Evolutionary conservation across 1,140 invertebrate genomes (phyloP), one percentile per base, ranked within the genome.

Genomic region (Drusus annulatus): DNA sequence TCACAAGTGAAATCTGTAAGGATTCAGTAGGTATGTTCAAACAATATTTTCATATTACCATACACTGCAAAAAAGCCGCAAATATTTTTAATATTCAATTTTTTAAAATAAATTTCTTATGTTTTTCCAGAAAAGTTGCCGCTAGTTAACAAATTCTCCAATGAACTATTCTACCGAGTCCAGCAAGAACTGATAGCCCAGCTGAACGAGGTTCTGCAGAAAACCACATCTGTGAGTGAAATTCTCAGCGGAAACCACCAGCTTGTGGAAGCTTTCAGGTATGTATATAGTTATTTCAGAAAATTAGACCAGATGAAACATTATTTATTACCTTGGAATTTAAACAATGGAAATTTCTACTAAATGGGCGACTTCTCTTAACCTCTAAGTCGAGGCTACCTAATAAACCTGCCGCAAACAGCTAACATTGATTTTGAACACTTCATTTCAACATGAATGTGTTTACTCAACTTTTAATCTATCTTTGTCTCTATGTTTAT

Each of bases 261-360:
- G n/a, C 75, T 83, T 17, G 81, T 83, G 16, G 82, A 83, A 80
- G 68, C 76, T 19, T 83, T 81, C 73, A 81, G 80, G 82, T 83
- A 71, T 1, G 25, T 19, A 17, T 2, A 3, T 62, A 62, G 6
- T 28, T 28, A 28, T 28, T 28, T 28, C 6, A 28, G 2, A 28
- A 28, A 28, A 28, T 28, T 28, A 3, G 28, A 28, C 2, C 2
- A 28, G 28, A 28, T n/a, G 6, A 6, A 28, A 6, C 28, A 6
- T 28, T 28, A 28, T 28, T 28, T 28, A 28, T 6, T 28, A 6
- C 28, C 28, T 28, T 28, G 28, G 28, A 28, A 3, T 28, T 28
- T 28, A 3, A 28, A 2, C 28, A n/a, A n/a, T n/a, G n/a, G n/a
- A n/a, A n/a, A n/a, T n/a, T 28, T 28, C 6, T 6, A 6, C 28